A percentile compares a stretch with the other conserved stretches of the same genome.
Evolutionary conservation across 1,140 invertebrate species (phyloP).

Genomic region (Pseudomyrmex cubaensis): DNA sequence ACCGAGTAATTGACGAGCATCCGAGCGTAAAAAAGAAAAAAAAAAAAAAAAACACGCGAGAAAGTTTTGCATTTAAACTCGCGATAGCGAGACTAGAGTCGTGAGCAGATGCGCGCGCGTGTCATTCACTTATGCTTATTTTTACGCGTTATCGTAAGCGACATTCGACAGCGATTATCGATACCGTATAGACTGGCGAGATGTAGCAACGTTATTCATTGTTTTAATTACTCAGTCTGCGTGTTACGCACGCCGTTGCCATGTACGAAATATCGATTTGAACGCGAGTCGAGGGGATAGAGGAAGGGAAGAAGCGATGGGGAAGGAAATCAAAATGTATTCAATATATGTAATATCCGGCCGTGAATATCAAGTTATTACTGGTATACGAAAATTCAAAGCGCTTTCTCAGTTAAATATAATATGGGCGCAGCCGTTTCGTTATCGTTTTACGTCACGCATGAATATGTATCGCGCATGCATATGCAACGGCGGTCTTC

Average conservation of each 20-base stretch:
- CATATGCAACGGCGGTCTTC: slow-evolving; percentile 41
- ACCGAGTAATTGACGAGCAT: background rate
- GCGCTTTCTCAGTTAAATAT: slow-evolving; percentile 24
- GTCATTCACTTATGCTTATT: slow-evolving; percentile 30
- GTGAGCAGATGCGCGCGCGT: background rate
- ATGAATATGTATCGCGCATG: slow-evolving; percentile 52
- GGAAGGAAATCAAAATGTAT: background rate
- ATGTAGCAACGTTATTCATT: background rate
- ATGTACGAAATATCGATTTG: slow-evolving; percentile 2
- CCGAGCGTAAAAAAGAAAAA: no score
- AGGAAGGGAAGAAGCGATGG: no score
- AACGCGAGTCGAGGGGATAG: background rate
- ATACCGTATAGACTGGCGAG: background rate
- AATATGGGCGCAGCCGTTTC: slow-evolving; percentile 33
- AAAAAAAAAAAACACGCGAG: no score
- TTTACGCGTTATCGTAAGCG: slow-evolving; percentile 26
- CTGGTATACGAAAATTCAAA: slow-evolving; percentile 15
- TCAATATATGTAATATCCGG: slow-evolving; percentile 7
- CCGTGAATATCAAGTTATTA: slow-evolving; percentile 12
- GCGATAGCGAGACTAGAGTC: background rate
- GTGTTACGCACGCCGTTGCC: background rate
- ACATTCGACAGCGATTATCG: background rate
- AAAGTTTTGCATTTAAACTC: background rate
- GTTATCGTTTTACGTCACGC: slow-evolving; percentile 55
- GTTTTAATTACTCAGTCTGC: slow-evolving; percentile 12